Conservation (phyloP, 2,888 invertebrate species). For the Euclidia mi region DNA sequence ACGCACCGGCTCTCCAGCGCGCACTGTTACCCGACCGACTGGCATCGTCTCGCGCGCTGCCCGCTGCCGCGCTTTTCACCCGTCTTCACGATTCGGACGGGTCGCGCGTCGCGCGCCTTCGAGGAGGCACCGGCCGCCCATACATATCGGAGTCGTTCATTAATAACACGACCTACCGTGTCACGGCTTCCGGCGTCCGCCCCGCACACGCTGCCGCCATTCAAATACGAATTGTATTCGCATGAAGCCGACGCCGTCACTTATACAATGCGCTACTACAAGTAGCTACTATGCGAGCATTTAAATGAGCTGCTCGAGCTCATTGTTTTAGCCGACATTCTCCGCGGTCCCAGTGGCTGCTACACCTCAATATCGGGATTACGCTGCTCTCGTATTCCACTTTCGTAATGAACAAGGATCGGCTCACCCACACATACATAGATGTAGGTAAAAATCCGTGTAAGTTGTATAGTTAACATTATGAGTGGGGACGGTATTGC, state of each 20-base stretch:
- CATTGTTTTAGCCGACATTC: slow-evolving; percentile 56
- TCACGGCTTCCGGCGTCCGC: slow-evolving; percentile 83
- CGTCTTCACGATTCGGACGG: slow-evolving; percentile 57
- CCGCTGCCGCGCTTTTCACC: slow-evolving; percentile 18
- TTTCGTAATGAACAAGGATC: slow-evolving; percentile 52
- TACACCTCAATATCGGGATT: slow-evolving; percentile 44
- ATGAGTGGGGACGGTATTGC: slow-evolving; percentile 72
- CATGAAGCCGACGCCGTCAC: slow-evolving; percentile 65
- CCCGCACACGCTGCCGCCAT: slow-evolving; percentile 65
- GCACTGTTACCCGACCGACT: slow-evolving; percentile 54
- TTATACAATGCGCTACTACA: slow-evolving; percentile 69
- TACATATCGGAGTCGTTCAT: slow-evolving; percentile 77
- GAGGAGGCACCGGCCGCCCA: slow-evolving; percentile 64
- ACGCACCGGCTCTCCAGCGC: slow-evolving; percentile 65
- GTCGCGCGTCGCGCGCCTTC: slow-evolving; percentile 51
- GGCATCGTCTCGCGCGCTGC: slow-evolving; percentile 33
- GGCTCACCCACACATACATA: slow-evolving; percentile 63
- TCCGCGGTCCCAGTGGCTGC: slow-evolving; percentile 22
- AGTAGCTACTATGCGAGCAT: slow-evolving; percentile 59
- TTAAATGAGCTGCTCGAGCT: slow-evolving; percentile 55
- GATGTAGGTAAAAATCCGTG: slow-evolving; percentile 60
- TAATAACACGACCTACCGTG: slow-evolving; percentile 83
- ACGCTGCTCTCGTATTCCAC: slow-evolving; percentile 34
- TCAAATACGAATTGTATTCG: slow-evolving; percentile 84
- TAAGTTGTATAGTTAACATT: slow-evolving; percentile 71